These are phyloP conservation scores for Thereva nobilitata DNA, from an alignment of 2,888 invertebrate species.

Conservation along the genomic window DNA sequence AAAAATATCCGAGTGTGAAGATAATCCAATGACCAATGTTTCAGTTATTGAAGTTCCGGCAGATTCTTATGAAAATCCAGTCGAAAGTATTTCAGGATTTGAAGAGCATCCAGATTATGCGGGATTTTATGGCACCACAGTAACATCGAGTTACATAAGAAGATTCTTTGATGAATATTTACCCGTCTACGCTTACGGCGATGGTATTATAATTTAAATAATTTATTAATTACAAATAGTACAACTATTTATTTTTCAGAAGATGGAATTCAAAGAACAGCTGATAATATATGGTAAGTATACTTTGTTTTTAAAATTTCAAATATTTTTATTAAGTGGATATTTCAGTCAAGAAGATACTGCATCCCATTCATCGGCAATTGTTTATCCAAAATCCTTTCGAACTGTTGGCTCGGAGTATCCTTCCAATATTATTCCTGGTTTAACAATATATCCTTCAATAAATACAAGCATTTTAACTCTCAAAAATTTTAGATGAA, in stretches of 20 bases:
- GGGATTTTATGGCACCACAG: constrained; percentile 35
- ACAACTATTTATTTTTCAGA: not conserved
- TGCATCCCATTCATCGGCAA: constrained; percentile 10
- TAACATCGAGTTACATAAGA: too few relatives aligned
- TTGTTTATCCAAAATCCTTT: too few relatives aligned
- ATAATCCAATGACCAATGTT: constrained; percentile 17
- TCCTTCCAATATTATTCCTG: too few relatives aligned
- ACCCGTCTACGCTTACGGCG: constrained; percentile 35
- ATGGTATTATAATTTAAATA: constrained; percentile 15
- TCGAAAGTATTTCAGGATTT: constrained; percentile 37
- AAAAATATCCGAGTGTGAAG: constrained; percentile 16
- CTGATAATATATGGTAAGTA: not conserved
- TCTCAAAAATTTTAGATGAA: constrained; percentile 31
- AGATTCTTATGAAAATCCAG: constrained; percentile 34
- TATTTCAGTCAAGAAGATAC: not conserved
- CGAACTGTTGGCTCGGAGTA: too few relatives aligned
- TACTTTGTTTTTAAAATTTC: too few relatives aligned
- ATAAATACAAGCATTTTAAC: constrained; percentile 21
- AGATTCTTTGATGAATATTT: constrained; percentile 39
- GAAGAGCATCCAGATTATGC: constrained; percentile 39
- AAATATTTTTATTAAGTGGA: too few relatives aligned
- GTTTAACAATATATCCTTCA: not conserved
- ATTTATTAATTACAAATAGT: not conserved
- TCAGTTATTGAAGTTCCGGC: constrained; percentile 37
- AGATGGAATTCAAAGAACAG: not conserved